These are phyloP conservation scores for Corythaixoides concolor DNA, from an alignment of 2,113 vertebrate genomes.

Conservation along the genomic window DNA sequence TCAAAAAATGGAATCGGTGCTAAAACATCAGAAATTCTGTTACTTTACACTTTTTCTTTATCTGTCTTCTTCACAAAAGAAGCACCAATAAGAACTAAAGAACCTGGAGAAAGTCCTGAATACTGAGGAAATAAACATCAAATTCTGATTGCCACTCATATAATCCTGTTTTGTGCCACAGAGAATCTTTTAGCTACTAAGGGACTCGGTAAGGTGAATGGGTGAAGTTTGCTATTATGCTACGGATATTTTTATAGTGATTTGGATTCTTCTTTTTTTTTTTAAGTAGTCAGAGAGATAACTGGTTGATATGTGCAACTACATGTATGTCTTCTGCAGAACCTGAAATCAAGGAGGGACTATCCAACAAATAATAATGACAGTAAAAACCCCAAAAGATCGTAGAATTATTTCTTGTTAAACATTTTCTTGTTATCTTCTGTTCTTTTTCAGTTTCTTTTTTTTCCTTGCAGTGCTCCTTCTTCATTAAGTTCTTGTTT, in stretches of 20 bases:
- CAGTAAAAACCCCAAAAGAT: not conserved
- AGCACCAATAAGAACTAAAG: not conserved
- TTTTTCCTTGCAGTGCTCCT: not conserved
- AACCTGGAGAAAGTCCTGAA: not conserved
- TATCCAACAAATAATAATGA: not conserved
- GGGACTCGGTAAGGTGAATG: not conserved
- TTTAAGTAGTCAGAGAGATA: not conserved
- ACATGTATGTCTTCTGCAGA: not conserved
- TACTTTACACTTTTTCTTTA: not conserved
- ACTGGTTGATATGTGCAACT: not conserved
- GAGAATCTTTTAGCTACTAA: not conserved
- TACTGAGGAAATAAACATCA: not conserved
- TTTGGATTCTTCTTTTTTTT: not conserved
- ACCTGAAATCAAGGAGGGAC: not conserved
- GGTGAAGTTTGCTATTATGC: not conserved
- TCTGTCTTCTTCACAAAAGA: not conserved
- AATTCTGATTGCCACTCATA: not conserved
- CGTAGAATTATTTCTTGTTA: not conserved
- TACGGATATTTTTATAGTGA: not conserved
- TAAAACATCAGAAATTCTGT: not conserved
- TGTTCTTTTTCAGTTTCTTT: not conserved
- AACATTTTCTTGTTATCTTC: not conserved
- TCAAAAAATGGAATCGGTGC: not conserved
- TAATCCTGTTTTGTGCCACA: not conserved
- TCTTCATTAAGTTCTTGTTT: not conserved